Percentiles rank a stretch among this genome's conserved stretches.
Evolutionary conservation across 64 coral and sea anemone genomes (phyloP).

Genomic region (Stichodactyla mertensii): DNA sequence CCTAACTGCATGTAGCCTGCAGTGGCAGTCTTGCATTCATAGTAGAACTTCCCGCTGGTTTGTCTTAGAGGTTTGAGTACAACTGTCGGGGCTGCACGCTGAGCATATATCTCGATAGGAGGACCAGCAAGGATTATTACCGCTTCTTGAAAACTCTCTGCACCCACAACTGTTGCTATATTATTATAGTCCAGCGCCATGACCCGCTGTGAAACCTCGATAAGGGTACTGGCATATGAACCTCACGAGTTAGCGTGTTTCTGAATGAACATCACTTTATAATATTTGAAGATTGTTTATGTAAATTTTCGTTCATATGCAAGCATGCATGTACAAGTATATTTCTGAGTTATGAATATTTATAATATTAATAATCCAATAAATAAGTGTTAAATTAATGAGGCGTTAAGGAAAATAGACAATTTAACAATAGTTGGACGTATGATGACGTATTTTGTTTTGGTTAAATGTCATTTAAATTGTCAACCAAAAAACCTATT

Average conservation of each 20-base stretch:
- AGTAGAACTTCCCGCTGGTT: conserved; percentile 55
- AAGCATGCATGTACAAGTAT: background rate
- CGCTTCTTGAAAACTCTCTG: conserved; percentile 43
- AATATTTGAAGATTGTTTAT: background rate
- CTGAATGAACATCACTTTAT: too few species aligned
- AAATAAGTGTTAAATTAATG: too few species aligned
- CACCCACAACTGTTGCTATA: conserved; percentile 42
- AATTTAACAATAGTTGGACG: too few species aligned
- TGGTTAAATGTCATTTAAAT: too few species aligned
- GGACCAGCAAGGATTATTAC: conserved; percentile 55
- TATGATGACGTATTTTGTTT: too few species aligned
- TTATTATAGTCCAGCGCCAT: conserved; percentile 60
- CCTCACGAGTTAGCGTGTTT: background rate
- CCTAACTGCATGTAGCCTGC: conserved; percentile 71
- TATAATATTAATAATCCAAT: too few species aligned
- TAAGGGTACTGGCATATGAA: background rate
- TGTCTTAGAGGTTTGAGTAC: conserved; percentile 64
- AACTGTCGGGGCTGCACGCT: conserved; percentile 60
- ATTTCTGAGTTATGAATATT: background rate
- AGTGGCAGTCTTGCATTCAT: conserved; percentile 60
- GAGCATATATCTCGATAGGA: conserved; percentile 68
- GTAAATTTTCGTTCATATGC: background rate
- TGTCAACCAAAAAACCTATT: too few species aligned
- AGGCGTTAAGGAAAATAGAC: too few species aligned
- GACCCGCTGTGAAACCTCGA: background rate